These are phyloP conservation scores for Tenthredo distinguenda DNA, from an alignment of 2,888 invertebrate genomes.

Conservation along the genomic window DNA sequence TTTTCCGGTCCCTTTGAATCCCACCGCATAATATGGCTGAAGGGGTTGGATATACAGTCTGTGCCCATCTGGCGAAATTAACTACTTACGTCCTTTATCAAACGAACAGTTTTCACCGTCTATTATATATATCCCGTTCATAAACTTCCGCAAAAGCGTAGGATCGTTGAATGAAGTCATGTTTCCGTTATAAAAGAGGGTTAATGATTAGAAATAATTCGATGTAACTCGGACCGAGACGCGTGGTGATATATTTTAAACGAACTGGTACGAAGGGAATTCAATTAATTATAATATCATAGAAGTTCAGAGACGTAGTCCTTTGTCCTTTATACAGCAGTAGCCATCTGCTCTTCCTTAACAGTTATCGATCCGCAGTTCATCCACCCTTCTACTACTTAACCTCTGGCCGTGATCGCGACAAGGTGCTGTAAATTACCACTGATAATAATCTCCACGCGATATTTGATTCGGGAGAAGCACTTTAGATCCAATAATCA, in stretches of 20 bases:
- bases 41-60: conserved; percentile 11
- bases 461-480: conserved; percentile 41
- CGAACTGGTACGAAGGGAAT: not conserved
- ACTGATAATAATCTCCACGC: conserved; percentile 43
- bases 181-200: not conserved
- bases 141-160: not conserved
- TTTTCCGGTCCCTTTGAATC: conserved; percentile 10
- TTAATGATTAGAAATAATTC: not conserved
- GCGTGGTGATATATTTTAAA: not conserved
- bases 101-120: not conserved
- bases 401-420: conserved; percentile 46
- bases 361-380: conserved; percentile 48
- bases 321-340: conserved; percentile 26
- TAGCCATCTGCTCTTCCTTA: conserved; percentile 49
- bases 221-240: not conserved
- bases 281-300: conserved; percentile 39
- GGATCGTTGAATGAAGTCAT: not conserved
- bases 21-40: not conserved
- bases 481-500: conserved; percentile 33
- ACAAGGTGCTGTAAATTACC: conserved; percentile 36
- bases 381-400: conserved; percentile 48
- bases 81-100: conserved; percentile 23
- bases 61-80: conserved; percentile 22
- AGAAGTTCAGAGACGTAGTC: conserved; percentile 3
- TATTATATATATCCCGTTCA: conserved; percentile 17